Evolutionary conservation across 1,140 invertebrate species (phyloP).

Genomic region (Aphaenogaster rudis): DNA sequence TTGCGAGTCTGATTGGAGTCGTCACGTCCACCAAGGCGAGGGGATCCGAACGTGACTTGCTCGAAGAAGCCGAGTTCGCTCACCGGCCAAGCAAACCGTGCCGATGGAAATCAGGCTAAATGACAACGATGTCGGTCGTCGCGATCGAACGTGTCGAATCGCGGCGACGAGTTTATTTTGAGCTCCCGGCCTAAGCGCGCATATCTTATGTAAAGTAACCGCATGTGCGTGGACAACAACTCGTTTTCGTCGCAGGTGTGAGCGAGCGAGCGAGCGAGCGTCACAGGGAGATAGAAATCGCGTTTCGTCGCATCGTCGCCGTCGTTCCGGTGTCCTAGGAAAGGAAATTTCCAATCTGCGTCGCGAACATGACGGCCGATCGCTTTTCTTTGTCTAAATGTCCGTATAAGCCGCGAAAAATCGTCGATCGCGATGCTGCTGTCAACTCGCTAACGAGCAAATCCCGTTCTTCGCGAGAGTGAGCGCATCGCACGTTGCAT

Average conservation of each 20-base stretch:
- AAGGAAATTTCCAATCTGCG: slow-evolving; percentile 19
- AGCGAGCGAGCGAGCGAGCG: slow-evolving; percentile 2
- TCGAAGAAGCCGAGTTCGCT: slow-evolving; percentile 31
- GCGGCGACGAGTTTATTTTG: slow-evolving; percentile 74
- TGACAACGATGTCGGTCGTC: slow-evolving; percentile 61
- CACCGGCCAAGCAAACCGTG: slow-evolving; percentile 23
- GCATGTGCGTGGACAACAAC: slow-evolving; percentile 72
- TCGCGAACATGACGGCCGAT: background rate
- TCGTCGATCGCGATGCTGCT: background rate
- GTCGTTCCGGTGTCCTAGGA: too few species aligned
- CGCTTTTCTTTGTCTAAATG: background rate
- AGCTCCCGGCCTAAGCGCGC: slow-evolving; percentile 70
- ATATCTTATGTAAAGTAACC: slow-evolving; percentile 78
- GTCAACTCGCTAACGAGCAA: background rate
- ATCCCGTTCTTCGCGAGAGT: slow-evolving; percentile 19
- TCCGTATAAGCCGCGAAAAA: background rate
- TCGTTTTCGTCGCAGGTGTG: slow-evolving; percentile 69
- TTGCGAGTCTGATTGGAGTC: background rate
- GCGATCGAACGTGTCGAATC: slow-evolving; percentile 74
- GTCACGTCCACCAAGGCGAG: background rate
- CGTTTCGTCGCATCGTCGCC: slow-evolving; percentile 9
- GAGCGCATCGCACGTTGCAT: background rate
- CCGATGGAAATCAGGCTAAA: slow-evolving; percentile 74
- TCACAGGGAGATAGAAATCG: slow-evolving; percentile 44
- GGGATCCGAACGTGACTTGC: background rate